Evolutionary conservation across 2,797 vertebrate genomes (phyloP), one percentile per base, ranked within the genome.

Genomic region (Mormyrus proboscirostris): DNA sequence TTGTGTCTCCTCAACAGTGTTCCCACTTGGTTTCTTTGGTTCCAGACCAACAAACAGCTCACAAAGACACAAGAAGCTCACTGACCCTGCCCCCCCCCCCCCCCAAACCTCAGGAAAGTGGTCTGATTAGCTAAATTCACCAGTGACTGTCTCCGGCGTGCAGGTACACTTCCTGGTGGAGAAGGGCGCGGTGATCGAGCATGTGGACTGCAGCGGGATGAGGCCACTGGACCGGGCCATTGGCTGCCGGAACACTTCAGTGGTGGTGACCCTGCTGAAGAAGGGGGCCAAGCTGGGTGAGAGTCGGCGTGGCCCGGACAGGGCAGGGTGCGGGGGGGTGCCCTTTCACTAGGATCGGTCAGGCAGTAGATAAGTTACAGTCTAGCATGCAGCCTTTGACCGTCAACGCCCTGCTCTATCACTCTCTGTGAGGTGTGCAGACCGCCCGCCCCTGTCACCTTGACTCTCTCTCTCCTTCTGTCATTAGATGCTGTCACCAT

Each of bases 121-220:
- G 33, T 79, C 73, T 19, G 14, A 79, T 33, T 22, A n/a, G 7
- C 44, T 47, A 83, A 83, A 44, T 47, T 82, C 76, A 41, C 44
- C 62, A 10, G 38, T 19, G 38, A 7, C 73, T 38, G 29, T 38
- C 69, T 44, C 38, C 10, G 73, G 29, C 14, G 3, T 38, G 0
- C 92, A 99, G 98, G 98, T 99, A 90, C 97, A 98, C 92, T 98
- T 96, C 92, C 94, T 99, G 92, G 97, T 99, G 2, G 98, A 99
- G 89, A 97, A 97, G 1, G 99, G 99, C 59, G 98, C 98, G 0
- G 94, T 96, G 93, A 96, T 99, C 8, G 98, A 99, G 93, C 96
- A 97, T 0, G 93, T 96, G 19, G 98, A 99, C 93, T 97, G 96
- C 94, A 98, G 96, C 0, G 95, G 97, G 0, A 96, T 96, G 97